These are phyloP conservation scores for Tragelaphus scriptus DNA, from an alignment of 2,113 vertebrate genomes.

Conservation along the genomic window DNA sequence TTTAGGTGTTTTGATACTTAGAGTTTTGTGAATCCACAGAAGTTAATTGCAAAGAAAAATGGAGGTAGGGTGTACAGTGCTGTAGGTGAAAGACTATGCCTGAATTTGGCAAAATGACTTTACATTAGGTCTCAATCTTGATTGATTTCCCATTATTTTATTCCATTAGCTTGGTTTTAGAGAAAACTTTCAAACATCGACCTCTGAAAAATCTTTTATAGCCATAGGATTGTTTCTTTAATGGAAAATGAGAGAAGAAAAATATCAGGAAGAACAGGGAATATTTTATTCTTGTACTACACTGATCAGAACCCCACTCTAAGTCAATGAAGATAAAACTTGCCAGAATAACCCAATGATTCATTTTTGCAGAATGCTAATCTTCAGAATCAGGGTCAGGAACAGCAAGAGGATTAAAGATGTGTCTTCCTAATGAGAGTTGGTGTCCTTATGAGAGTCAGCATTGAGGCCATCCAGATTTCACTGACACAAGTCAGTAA, in stretches of 20 bases:
- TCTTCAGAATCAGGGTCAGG: conserved; percentile 73
- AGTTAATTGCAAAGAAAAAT: conserved; percentile 78
- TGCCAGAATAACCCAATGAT: conserved; percentile 76
- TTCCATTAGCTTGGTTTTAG: conserved; percentile 78
- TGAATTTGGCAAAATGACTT: conserved; percentile 81
- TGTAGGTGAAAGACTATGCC: conserved; percentile 81
- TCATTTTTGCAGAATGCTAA: conserved; percentile 75
- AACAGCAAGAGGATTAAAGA: conserved; percentile 73
- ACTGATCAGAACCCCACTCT: conserved; percentile 75
- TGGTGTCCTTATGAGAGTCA: conserved; percentile 52
- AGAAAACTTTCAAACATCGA: conserved; percentile 78
- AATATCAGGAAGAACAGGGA: conserved; percentile 81
- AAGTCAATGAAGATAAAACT: conserved; percentile 76
- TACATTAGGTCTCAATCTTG: conserved; percentile 80
- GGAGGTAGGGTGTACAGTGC: conserved; percentile 45
- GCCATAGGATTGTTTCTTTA: conserved; percentile 72
- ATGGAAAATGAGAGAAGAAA: conserved; percentile 74
- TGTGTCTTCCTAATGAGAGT: conserved; percentile 71
- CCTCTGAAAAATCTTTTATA: conserved; percentile 74
- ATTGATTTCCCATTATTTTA: conserved; percentile 84
- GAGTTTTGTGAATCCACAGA: conserved; percentile 49
- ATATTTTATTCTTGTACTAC: conserved; percentile 74
- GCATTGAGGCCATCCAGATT: conserved; percentile 65
- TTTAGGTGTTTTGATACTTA: conserved; percentile 61
- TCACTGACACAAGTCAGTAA: conserved; percentile 49